Evolutionary conservation across 1,140 invertebrate species (phyloP), one percentile per base, ranked within the genome.

Genomic region (Agrilus planipennis): DNA sequence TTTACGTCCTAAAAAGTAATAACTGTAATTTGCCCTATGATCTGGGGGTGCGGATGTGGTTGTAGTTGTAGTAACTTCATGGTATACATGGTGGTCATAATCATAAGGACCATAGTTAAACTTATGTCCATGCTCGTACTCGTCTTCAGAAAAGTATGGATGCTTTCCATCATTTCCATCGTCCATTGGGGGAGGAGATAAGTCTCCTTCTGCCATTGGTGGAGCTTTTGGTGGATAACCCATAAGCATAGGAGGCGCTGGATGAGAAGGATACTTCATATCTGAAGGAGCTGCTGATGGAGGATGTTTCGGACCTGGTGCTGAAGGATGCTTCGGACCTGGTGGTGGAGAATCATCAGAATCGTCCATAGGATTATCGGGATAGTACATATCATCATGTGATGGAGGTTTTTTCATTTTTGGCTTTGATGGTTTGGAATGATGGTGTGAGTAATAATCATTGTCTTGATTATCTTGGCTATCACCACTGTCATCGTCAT

Each of bases 1-100:
- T 52, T 86, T 85, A 42, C 80, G 75, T 0, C 82, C 82, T 46
- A 86, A 71, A 52, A 79, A 85, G 54, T 85, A 86, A 58, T 86
- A 86, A 54, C 79, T 83, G 65, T 82, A 86, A 3, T 71, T 65
- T 28, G 81, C 70, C 49, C 79, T 69, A 34, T 76, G 73, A 3
- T 65, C 57, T 40, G 63, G 62, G n/a, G 55, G 54, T 17, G 54
- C 53, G 16, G 56, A 45, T 22, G 61, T 53, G 17, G 69, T 68
- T 6, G 71, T 66, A 4, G 65, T 51, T 5, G 60, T 61, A 6
- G 58, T 55, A 40, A 69, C 54, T 49, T 62, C 52, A 48, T 66
- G 38, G 42, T 68, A 48, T 42, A 68, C 51, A 2, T 52, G 46
- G 48, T 70, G 65, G 42, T 67, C 56, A 36, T 65, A 48, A 41